These are phyloP conservation scores for Mastigias papua DNA, from an alignment of 30 jellyfish, hydroid and myxozoan species.

Conservation along the genomic window DNA sequence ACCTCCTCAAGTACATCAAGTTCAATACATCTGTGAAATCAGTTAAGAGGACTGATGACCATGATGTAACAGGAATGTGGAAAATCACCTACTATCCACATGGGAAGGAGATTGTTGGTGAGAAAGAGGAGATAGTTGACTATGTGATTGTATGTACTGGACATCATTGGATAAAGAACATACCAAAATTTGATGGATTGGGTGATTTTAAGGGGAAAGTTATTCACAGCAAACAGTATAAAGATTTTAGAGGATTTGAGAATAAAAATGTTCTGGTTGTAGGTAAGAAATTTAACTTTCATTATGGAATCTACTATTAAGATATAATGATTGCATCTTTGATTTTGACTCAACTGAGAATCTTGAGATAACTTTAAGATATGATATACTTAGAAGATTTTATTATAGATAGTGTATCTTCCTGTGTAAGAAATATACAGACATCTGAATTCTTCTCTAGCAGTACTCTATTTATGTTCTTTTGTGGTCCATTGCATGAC, in stretches of 20 bases:
- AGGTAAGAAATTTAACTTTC: constrained; percentile 73
- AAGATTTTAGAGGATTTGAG: constrained; percentile 78
- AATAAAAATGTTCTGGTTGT: constrained; percentile 78
- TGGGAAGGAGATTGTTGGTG: constrained; percentile 80
- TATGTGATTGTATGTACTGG: constrained; percentile 85
- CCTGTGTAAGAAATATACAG: too few relatives aligned
- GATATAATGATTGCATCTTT: background rate
- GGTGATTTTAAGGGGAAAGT: constrained; percentile 67
- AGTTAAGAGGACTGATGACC: constrained; percentile 68
- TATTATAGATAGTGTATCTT: too few relatives aligned
- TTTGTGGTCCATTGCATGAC: too few relatives aligned
- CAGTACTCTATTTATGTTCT: too few relatives aligned
- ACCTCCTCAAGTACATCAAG: constrained; percentile 51
- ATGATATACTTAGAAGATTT: too few relatives aligned
- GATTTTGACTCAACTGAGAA: too few relatives aligned
- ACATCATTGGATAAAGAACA: constrained; percentile 77
- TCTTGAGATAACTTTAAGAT: too few relatives aligned
- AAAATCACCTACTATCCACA: constrained; percentile 58
- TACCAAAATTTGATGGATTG: constrained; percentile 79
- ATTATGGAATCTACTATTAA: too few relatives aligned
- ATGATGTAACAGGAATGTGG: constrained; percentile 72
- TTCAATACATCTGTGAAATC: constrained; percentile 65
- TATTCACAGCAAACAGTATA: constrained; percentile 84
- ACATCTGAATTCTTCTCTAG: too few relatives aligned
- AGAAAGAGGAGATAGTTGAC: constrained; percentile 68